Conservation (phyloP, 2,113 vertebrate species). For the Tragulus kanchil region DNA sequence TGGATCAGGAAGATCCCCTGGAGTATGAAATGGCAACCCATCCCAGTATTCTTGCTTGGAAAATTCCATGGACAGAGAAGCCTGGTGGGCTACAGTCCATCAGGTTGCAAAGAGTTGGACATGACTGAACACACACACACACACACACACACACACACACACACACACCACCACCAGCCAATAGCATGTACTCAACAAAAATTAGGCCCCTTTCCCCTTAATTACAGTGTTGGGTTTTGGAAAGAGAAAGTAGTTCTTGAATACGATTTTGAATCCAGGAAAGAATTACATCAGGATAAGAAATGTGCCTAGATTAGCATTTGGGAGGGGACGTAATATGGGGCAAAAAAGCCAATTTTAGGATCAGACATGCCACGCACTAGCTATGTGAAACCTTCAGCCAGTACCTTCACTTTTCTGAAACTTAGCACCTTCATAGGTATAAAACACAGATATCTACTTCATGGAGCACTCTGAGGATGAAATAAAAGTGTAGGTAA, state of each 20-base stretch:
- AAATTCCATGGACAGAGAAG: not conserved
- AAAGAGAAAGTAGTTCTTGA: not conserved
- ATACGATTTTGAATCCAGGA: not conserved
- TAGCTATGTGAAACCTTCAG: not conserved
- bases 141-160: not conserved
- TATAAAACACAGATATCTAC: not conserved
- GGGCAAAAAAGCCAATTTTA: not conserved
- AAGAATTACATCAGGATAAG: not conserved
- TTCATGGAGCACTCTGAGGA: not conserved
- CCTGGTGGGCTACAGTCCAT: not conserved
- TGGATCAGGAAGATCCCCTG: not conserved
- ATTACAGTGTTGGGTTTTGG: not conserved
- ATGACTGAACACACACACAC: not conserved
- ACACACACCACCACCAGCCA: no score
- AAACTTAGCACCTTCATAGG: not conserved
- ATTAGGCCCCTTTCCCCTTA: not conserved
- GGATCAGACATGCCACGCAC: accelerated
- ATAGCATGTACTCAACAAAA: not conserved
- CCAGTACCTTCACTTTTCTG: not conserved
- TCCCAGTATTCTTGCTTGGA: not conserved
- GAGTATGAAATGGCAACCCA: not conserved
- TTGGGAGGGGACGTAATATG: not conserved
- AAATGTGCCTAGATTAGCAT: not conserved
- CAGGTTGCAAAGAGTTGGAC: not conserved
- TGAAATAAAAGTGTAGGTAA: not conserved